Conservation (phyloP, 2,888 invertebrate species). For the Drosophila siamana region DNA sequence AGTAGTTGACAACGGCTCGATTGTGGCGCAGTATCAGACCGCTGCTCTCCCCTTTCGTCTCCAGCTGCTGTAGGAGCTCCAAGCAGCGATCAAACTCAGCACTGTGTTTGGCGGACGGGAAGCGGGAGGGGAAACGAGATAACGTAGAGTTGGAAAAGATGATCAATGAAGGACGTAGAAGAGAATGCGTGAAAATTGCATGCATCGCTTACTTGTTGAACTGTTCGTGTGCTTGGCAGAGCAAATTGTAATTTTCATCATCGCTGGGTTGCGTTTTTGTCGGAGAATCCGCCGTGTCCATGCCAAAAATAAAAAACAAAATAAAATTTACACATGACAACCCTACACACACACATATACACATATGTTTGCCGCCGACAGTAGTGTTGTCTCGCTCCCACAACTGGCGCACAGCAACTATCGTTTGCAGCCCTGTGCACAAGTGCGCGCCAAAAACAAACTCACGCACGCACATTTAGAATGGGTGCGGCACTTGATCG, state of each 20-base stretch:
- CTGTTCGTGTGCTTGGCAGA: conserved; percentile 82
- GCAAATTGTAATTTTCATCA: conserved; percentile 82
- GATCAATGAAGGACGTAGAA: background rate
- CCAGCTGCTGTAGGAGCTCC: conserved; percentile 78
- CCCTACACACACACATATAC: conserved; percentile 27
- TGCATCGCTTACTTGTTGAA: conserved; percentile 78
- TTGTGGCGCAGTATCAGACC: conserved; percentile 88
- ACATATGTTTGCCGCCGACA: background rate
- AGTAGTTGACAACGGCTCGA: conserved; percentile 93
- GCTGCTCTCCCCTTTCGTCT: conserved; percentile 74
- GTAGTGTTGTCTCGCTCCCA: conserved; percentile 22
- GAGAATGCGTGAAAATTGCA: background rate
- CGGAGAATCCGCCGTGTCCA: conserved; percentile 76
- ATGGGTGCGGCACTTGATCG: conserved; percentile 4
- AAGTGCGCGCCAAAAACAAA: conserved; percentile 4
- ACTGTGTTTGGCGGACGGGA: conserved; percentile 48
- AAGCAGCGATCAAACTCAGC: conserved; percentile 80
- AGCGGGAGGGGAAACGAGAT: background rate
- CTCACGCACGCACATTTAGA: conserved; percentile 4
- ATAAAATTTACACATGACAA: conserved; percentile 57
- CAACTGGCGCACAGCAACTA: background rate
- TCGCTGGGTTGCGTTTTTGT: conserved; percentile 74
- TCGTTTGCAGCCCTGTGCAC: conserved; percentile 46
- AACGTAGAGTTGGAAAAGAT: background rate
- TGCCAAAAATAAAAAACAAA: conserved; percentile 75